Evolutionary conservation across 2,888 invertebrate species (phyloP).

Genomic region (Sminthurides aquaticus): DNA sequence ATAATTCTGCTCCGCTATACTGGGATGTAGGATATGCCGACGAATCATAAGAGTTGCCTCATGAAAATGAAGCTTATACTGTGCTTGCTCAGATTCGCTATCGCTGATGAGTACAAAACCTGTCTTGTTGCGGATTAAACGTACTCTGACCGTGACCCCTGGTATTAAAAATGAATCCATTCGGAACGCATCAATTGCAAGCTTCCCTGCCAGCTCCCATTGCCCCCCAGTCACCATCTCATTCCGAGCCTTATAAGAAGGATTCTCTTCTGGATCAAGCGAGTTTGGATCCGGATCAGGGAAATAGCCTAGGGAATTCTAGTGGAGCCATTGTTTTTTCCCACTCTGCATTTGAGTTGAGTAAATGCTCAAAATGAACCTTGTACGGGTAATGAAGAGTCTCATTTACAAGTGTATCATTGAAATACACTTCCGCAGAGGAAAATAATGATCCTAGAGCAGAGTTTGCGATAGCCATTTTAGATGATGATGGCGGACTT

Average conservation of each 20-base stretch:
- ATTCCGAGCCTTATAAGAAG: background rate
- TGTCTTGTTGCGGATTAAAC: background rate
- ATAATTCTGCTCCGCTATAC: background rate
- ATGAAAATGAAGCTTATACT: background rate
- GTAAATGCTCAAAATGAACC: background rate
- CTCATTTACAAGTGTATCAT: background rate
- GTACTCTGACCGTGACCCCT: background rate
- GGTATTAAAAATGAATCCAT: background rate
- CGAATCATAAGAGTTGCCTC: background rate
- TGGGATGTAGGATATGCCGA: background rate
- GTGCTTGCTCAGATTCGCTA: background rate
- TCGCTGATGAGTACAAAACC: background rate
- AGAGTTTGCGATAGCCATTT: background rate
- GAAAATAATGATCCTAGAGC: background rate
- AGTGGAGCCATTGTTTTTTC: background rate
- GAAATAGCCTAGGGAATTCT: background rate
- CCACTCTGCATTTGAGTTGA: background rate
- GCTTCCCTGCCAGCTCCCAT: background rate
- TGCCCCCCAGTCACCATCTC: background rate
- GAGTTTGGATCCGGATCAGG: background rate
- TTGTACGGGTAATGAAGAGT: background rate
- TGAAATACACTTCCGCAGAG: background rate
- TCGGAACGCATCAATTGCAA: background rate
- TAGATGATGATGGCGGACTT: background rate
- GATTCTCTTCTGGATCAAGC: background rate